A percentile compares a stretch with the other conserved stretches of the same genome.
phyloP scores from a whole-genome alignment of 1,140 invertebrate species.

The Leptinotarsa lineolata region DNA sequence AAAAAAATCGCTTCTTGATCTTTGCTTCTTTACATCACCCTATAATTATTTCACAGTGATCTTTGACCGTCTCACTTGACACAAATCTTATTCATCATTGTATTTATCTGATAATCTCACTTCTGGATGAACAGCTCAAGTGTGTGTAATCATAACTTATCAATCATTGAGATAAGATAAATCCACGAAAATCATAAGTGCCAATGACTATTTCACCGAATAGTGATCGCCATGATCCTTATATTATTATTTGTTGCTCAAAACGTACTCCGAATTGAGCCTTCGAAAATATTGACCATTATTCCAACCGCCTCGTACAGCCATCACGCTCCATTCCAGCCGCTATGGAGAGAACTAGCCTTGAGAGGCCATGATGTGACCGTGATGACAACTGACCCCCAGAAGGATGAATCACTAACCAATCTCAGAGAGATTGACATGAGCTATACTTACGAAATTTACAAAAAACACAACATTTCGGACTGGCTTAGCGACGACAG shows the following conservation, averaged over 20 bases:
- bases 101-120: too few relatives aligned
- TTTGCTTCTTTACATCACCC: too few relatives aligned
- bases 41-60: too few relatives aligned
- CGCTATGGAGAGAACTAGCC: conserved; percentile 42
- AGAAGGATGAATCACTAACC: conserved; percentile 27
- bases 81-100: too few relatives aligned
- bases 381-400: conserved; percentile 48
- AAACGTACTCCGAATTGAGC: background rate
- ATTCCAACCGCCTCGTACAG: conserved; percentile 36
- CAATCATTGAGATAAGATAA: too few relatives aligned
- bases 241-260: background rate
- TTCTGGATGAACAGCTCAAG: background rate
- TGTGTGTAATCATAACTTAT: background rate
- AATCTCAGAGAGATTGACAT: conserved; percentile 41
- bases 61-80: too few relatives aligned
- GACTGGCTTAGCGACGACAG: conserved; percentile 29
- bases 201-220: too few relatives aligned
- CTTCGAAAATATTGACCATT: conserved; percentile 37
- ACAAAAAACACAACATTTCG: conserved; percentile 36
- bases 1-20: too few relatives aligned
- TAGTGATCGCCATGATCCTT: background rate
- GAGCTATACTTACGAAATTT: conserved; percentile 36
- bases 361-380: conserved; percentile 53
- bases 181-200: too few relatives aligned
- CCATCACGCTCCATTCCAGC: conserved; percentile 40